Percentiles rank a stretch among this genome's conserved stretches.
Evolutionary conservation across 2,888 invertebrate species (phyloP).

Genomic region (Dryococelus australis): DNA sequence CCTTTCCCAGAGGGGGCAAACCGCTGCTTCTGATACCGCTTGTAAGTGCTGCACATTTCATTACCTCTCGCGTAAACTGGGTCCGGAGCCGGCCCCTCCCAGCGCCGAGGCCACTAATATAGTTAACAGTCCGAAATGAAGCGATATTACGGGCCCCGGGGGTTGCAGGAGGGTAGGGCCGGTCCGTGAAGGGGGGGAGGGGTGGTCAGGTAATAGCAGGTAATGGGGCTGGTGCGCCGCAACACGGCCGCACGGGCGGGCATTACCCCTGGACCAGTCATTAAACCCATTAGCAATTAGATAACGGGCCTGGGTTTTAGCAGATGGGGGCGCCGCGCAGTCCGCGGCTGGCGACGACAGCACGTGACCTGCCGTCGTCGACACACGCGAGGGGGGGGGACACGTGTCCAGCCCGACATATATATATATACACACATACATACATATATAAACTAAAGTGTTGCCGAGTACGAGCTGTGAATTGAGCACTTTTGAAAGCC

Average conservation of each 20-base stretch:
- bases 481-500: too few species aligned
- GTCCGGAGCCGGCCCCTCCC: background rate
- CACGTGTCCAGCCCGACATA: too few species aligned
- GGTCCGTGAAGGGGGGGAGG: too few species aligned
- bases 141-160: background rate
- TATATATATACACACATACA: too few species aligned
- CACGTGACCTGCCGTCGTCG: too few species aligned
- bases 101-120: background rate
- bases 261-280: constrained; percentile 22
- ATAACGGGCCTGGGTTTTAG: constrained; percentile 21
- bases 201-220: constrained; percentile 11
- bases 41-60: constrained; percentile 20
- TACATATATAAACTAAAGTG: too few species aligned
- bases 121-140: constrained; percentile 27
- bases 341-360: background rate
- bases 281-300: constrained; percentile 27
- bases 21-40: background rate
- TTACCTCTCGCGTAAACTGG: background rate
- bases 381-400: too few species aligned
- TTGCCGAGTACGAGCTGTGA: too few species aligned
- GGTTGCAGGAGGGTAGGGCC: too few species aligned
- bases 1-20: background rate
- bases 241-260: background rate
- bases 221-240: constrained; percentile 12
- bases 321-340: background rate